These are phyloP conservation scores for Sisyra nigra DNA, from an alignment of 2,888 invertebrate genomes.

Conservation along the genomic window DNA sequence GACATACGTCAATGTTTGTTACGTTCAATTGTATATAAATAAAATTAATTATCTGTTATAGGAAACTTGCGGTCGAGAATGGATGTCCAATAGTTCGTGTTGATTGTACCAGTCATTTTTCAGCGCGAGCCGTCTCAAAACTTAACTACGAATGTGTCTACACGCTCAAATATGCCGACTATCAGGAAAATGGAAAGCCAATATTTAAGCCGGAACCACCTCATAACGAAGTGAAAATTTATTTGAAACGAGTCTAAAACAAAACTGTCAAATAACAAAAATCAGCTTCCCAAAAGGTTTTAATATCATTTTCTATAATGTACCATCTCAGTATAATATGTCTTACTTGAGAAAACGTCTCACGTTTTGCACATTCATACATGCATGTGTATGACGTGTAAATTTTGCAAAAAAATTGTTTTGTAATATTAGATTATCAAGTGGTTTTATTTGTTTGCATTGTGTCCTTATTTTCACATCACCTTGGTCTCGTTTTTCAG, in stretches of 20 bases:
- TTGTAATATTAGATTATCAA: too few relatives aligned
- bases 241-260: constrained; percentile 15
- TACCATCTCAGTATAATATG: too few relatives aligned
- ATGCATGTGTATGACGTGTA: too few relatives aligned
- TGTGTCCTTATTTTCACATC: too few relatives aligned
- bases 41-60: constrained; percentile 25
- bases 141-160: constrained; percentile 54
- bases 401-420: too few relatives aligned
- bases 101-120: constrained; percentile 61
- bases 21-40: too few relatives aligned
- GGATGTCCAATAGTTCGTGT: constrained; percentile 44
- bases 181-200: constrained; percentile 40
- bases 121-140: constrained; percentile 53
- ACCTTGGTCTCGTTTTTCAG: too few relatives aligned
- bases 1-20: too few relatives aligned
- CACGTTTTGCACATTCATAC: too few relatives aligned
- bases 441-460: too few relatives aligned
- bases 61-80: constrained; percentile 34
- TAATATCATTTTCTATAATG: too few relatives aligned
- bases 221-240: constrained; percentile 21
- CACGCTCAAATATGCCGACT: constrained; percentile 45
- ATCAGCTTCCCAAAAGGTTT: background rate
- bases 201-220: constrained; percentile 44
- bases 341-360: too few relatives aligned
- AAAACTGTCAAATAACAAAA: constrained; percentile 1